These are phyloP conservation scores for Mycalesis mineus DNA, from an alignment of 2,888 invertebrate species.

Conservation along the genomic window DNA sequence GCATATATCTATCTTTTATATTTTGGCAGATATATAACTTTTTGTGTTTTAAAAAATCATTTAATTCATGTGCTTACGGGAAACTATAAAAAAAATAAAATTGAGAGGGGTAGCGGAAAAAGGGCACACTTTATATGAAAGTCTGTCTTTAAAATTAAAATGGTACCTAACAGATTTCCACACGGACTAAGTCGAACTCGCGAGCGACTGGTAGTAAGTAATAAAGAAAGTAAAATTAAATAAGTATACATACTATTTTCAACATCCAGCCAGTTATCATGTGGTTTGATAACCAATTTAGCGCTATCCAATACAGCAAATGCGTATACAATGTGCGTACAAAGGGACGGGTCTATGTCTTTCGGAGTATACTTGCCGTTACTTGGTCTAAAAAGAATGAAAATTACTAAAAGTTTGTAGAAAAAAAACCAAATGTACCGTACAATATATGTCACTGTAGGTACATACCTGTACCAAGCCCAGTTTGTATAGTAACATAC, in stretches of 20 bases:
- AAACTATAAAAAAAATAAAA: too few species aligned
- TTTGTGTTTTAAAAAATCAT: too few species aligned
- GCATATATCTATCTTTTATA: too few species aligned
- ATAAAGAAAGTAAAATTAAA: neutral
- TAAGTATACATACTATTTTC: slow-evolving; percentile 85
- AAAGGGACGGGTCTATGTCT: slow-evolving; percentile 89
- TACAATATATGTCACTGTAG: neutral
- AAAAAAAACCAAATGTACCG: neutral
- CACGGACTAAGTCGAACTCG: too few species aligned
- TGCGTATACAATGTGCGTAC: slow-evolving; percentile 94
- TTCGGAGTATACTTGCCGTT: slow-evolving; percentile 88
- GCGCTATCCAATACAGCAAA: slow-evolving; percentile 91
- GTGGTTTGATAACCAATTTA: slow-evolving; percentile 85
- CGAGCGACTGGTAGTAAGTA: too few species aligned
- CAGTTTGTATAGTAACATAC: slow-evolving; percentile 96
- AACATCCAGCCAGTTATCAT: slow-evolving; percentile 92
- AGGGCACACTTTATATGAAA: too few species aligned
- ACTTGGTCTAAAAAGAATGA: slow-evolving; percentile 77
- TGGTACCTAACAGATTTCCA: too few species aligned
- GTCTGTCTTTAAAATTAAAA: too few species aligned
- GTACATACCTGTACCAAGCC: slow-evolving; percentile 88
- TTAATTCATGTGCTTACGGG: too few species aligned
- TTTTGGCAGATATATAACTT: too few species aligned
- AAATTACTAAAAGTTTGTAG: neutral
- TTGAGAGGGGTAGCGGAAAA: too few species aligned